A percentile compares a stretch with the other conserved stretches of the same genome.
These are phyloP conservation scores for Brachyptera putata DNA, from an alignment of 2,888 invertebrate species.

Conservation along the genomic window DNA sequence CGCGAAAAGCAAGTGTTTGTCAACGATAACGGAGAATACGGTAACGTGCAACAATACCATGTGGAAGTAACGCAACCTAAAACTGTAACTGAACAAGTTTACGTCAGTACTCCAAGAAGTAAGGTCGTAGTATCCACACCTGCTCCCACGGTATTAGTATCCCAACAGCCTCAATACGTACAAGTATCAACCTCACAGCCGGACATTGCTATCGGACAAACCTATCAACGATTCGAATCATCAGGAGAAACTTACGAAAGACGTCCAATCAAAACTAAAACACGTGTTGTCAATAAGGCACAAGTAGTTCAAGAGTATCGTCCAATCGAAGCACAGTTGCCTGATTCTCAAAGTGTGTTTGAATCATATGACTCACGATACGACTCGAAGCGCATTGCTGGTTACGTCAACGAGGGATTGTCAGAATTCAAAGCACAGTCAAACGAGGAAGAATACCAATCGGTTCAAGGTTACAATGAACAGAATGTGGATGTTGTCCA, in stretches of 20 bases:
- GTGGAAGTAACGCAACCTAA: background rate
- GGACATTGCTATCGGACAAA: background rate
- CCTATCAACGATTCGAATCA: too few species aligned
- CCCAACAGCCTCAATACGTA: background rate
- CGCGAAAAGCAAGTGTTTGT: background rate
- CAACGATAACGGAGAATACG: slow-evolving; percentile 1
- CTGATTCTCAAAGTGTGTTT: background rate
- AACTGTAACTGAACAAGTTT: too few species aligned
- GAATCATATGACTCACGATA: slow-evolving; percentile 11
- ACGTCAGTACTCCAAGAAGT: too few species aligned
- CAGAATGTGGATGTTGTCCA: background rate
- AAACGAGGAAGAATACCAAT: background rate
- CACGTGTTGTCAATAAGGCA: too few species aligned
- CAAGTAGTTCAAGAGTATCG: background rate
- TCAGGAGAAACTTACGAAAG: too few species aligned
- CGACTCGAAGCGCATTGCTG: background rate
- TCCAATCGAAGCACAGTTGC: background rate
- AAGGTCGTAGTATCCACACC: too few species aligned
- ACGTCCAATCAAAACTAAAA: too few species aligned
- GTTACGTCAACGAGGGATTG: slow-evolving; percentile 3
- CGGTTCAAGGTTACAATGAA: background rate
- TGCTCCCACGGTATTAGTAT: too few species aligned
- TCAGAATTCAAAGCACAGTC: background rate
- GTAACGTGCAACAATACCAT: background rate
- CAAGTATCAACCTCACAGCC: background rate